phyloP scores from a whole-genome alignment of 2,113 vertebrate species.

The Platysteira castanea region DNA sequence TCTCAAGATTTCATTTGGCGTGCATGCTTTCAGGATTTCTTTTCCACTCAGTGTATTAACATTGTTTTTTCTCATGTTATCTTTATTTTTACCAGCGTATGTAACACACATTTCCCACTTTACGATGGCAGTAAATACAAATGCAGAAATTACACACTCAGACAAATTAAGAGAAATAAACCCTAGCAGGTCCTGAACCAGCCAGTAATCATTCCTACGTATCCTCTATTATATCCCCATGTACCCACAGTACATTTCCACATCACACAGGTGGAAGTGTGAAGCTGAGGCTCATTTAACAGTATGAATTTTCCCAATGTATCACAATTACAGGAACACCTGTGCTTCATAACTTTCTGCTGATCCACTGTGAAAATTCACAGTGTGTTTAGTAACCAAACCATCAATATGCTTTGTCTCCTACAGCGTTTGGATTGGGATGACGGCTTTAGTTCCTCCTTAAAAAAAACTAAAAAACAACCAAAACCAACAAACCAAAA shows the following conservation, averaged over 20 bases:
- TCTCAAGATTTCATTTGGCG: neutral
- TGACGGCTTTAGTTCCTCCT: neutral
- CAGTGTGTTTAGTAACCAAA: constrained; percentile 36
- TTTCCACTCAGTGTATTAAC: neutral
- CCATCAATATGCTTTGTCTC: constrained; percentile 46
- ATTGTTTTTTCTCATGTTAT: neutral
- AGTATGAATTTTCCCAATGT: constrained; percentile 74
- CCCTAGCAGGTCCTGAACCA: constrained; percentile 40
- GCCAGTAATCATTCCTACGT: constrained; percentile 45
- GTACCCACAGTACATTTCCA: constrained; percentile 59
- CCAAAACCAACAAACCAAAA: neutral
- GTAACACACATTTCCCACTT: constrained; percentile 5
- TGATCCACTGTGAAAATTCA: constrained; percentile 69
- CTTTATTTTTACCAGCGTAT: constrained; percentile 44
- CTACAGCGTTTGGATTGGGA: neutral
- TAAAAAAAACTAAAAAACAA: neutral
- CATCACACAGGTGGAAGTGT: constrained; percentile 73
- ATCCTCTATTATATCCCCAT: constrained; percentile 39
- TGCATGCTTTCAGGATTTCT: neutral
- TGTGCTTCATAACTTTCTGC: constrained; percentile 72
- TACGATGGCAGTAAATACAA: constrained; percentile 44
- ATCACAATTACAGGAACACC: constrained; percentile 75
- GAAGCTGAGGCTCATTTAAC: constrained; percentile 73
- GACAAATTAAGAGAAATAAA: constrained; percentile 35
- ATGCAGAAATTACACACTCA: constrained; percentile 41